Base-by-base conservation (phyloP, 2,797 vertebrate genomes). In the Sebastiscus albofasciatus region DNA sequence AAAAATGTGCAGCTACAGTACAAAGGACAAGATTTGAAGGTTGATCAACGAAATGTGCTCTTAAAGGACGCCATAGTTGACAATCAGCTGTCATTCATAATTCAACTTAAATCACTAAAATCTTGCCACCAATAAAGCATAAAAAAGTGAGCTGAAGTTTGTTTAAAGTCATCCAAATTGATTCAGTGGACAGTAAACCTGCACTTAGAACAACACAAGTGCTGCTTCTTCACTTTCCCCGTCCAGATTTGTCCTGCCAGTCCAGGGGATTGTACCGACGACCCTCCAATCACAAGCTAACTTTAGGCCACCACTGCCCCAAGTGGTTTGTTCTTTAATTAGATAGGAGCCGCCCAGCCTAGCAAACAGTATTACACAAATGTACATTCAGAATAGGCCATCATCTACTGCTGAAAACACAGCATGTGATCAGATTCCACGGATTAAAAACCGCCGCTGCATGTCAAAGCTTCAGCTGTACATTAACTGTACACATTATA, bases 221-320 rank as follows among this genome's bases (percentile, higher is more conserved):
- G 36, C 1, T 46, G 16, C 42, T 46, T 20, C 16, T 46, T 46
- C 16, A 46, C 16, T 46, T 46, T 46, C 16, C 42, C 16, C 16
- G 0, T 0, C 3, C 7, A 46, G 16, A 46, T 46, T 46, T 46
- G 16, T 46, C 42, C 42, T 46, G 7, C 42, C 7, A 18, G 42
- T 46, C 42, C 7, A 16, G 42, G 39, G 39, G 14, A 42, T 42
- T 42, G 39, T 0, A 42, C 39, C 39, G 0, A 0, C 0, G 39
- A 16, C 39, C 39, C 39, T 42, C 39, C 39, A 42, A 42, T 0
- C 42, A 46, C 16, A 46, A 46, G 42, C 42, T 42, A 42, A 42
- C 39, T 42, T 42, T 1, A 42, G 14, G 14, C 39, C 39, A 42
- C 39, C 39, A 42, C 14, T 16, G 39, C 0, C 39, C 39, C 39